Percentiles rank a stretch among this genome's conserved stretches.
Evolutionary conservation across 2,797 vertebrate species (phyloP).

Genomic region (Leucoraja ocellata): DNA sequence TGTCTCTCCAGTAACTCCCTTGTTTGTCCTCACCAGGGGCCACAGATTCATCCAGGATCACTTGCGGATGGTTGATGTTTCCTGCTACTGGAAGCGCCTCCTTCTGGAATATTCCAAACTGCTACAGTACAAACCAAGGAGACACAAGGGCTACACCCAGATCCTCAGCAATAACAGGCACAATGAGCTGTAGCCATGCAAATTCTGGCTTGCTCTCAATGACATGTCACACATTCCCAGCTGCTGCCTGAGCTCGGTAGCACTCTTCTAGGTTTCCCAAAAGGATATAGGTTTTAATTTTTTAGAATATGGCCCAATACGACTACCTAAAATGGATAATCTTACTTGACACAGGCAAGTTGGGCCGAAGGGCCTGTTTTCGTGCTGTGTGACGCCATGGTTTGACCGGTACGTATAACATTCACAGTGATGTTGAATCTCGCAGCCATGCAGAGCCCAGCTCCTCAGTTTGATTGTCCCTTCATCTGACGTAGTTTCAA

Average conservation of each 20-base stretch:
- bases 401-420: no score
- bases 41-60: slow-evolving; percentile 75
- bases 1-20: neutral
- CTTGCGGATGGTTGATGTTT: slow-evolving; percentile 80
- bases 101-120: slow-evolving; percentile 72
- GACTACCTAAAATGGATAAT: no score
- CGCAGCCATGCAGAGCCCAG: neutral
- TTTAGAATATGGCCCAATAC: no score
- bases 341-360: no score
- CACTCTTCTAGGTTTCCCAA: neutral
- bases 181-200: slow-evolving; percentile 67
- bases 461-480: no score
- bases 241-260: no score
- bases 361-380: no score
- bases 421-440: neutral
- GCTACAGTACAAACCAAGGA: slow-evolving; percentile 75
- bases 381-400: no score
- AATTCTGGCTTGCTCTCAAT: neutral
- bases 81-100: slow-evolving; percentile 87
- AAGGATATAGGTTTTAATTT: no score
- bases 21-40: slow-evolving; percentile 59
- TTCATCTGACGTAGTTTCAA: neutral
- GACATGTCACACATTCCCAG: neutral
- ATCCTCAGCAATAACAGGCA: slow-evolving; percentile 55
- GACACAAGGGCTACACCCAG: slow-evolving; percentile 63